phyloP scores from a whole-genome alignment of 1,140 invertebrate genomes.

The Rhyacophila brunnea region DNA sequence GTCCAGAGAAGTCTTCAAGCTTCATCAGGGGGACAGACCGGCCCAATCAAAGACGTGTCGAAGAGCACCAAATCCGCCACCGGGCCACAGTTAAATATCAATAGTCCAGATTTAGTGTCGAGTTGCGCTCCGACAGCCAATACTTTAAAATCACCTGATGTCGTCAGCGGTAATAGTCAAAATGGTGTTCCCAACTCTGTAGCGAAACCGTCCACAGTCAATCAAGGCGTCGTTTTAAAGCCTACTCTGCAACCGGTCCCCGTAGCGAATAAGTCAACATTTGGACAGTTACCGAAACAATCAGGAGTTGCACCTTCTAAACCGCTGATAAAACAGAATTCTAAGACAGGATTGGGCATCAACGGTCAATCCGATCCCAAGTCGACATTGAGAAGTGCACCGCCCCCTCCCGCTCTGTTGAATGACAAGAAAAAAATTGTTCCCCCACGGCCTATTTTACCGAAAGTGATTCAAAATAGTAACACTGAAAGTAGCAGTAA shows the following conservation, averaged over 20 bases:
- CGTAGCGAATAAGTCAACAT: no score
- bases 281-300: background rate
- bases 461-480: conserved; percentile 26
- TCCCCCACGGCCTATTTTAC: conserved; percentile 25
- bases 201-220: conserved; percentile 16
- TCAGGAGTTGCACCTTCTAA: background rate
- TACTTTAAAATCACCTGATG: conserved; percentile 61
- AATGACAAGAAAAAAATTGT: conserved; percentile 27
- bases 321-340: conserved; percentile 14
- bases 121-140: conserved; percentile 57
- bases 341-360: conserved; percentile 2
- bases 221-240: conserved; percentile 32
- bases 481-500: conserved; percentile 10
- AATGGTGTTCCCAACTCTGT: background rate
- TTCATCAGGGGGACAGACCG: conserved; percentile 7
- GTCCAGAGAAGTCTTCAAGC: conserved; percentile 35
- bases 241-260: conserved; percentile 18
- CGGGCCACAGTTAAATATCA: conserved; percentile 34
- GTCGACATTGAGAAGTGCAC: conserved; percentile 23
- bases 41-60: conserved; percentile 40
- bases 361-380: conserved; percentile 13
- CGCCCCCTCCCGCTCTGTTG: conserved; percentile 14
- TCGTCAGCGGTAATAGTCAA: conserved; percentile 50
- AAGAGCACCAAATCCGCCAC: conserved; percentile 43
- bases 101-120: conserved; percentile 70